Conservation (phyloP, 2,888 invertebrate species). For the Oligia strigilis region DNA sequence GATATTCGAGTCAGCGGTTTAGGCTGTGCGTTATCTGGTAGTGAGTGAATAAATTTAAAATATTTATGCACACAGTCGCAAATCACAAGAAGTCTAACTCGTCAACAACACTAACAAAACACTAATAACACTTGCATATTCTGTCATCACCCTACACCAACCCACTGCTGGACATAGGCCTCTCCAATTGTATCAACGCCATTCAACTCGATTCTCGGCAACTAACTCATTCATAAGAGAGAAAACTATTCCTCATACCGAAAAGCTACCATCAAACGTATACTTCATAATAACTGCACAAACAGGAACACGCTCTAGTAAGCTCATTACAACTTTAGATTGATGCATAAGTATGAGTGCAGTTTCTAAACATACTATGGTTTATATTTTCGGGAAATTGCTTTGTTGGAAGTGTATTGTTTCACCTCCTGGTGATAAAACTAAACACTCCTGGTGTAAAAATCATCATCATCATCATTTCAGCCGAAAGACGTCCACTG, state of each 20-base stretch:
- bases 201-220: background rate
- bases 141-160: no score
- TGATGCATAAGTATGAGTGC: background rate
- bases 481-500: background rate
- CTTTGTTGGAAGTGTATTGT: background rate
- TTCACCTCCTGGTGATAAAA: background rate
- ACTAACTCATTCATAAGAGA: background rate
- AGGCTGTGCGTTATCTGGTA: no score
- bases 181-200: background rate
- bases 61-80: no score
- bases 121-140: no score
- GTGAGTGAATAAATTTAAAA: no score
- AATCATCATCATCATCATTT: background rate
- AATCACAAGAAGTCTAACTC: no score
- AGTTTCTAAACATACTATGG: background rate
- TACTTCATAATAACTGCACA: conserved; percentile 1
- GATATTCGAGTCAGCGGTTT: no score
- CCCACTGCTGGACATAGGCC: no score
- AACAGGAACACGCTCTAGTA: background rate
- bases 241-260: background rate
- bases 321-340: conserved; percentile 3
- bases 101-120: no score
- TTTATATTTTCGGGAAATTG: background rate
- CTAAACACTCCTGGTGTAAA: no score
- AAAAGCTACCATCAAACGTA: background rate